Evolutionary conservation across 2,797 vertebrate genomes (phyloP).

Genomic region (Clarias laeviceps): DNA sequence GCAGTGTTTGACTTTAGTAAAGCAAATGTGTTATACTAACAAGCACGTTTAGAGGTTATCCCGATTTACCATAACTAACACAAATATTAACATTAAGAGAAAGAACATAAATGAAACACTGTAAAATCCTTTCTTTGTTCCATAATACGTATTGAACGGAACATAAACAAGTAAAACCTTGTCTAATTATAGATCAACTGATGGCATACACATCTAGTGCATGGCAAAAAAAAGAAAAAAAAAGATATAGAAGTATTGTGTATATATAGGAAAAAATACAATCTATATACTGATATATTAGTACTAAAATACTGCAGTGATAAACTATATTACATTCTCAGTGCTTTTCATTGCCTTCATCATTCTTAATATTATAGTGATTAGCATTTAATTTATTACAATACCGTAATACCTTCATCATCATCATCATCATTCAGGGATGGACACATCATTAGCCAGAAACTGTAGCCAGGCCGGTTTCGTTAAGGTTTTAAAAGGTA

Average conservation of each 20-base stretch:
- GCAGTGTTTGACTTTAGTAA: conserved; percentile 42
- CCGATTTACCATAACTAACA: neutral
- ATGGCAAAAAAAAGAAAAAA: conserved; percentile 29
- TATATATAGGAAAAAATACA: conserved; percentile 63
- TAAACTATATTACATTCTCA: conserved; percentile 30
- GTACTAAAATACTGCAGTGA: conserved; percentile 36
- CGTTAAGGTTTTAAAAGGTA: no score
- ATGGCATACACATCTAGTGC: conserved; percentile 59
- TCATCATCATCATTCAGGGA: conserved; percentile 50
- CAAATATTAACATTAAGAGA: neutral
- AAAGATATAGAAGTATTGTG: conserved; percentile 44
- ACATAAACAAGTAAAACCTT: conserved; percentile 81
- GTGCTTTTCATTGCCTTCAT: conserved; percentile 21
- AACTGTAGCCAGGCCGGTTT: no score
- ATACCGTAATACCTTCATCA: conserved; percentile 27
- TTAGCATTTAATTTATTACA: conserved; percentile 33
- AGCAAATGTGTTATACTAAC: conserved; percentile 29
- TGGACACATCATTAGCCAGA: neutral
- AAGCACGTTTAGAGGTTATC: neutral
- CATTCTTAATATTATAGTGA: neutral
- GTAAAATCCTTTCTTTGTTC: conserved; percentile 39
- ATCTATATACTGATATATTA: conserved; percentile 29
- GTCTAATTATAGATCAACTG: conserved; percentile 70
- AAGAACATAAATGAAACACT: conserved; percentile 34
- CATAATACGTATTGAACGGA: conserved; percentile 63